Evolutionary conservation across 1,140 invertebrate genomes (phyloP).

Genomic region (Drosophila mauritiana): DNA sequence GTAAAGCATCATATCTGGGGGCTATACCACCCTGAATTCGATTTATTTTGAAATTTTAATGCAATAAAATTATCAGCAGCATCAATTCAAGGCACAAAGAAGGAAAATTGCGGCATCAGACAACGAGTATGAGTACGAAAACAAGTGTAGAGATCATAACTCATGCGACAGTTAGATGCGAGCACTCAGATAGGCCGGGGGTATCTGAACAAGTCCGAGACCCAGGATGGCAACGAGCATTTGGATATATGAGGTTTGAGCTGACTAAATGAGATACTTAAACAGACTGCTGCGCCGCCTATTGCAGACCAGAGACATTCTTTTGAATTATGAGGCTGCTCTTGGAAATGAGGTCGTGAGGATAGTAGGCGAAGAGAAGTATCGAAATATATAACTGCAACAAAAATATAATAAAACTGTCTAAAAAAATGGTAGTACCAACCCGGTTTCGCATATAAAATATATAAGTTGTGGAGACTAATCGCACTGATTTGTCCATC

Average conservation of each 20-base stretch:
- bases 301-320: slow-evolving; percentile 61
- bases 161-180: slow-evolving; percentile 71
- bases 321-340: slow-evolving; percentile 70
- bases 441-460: no score
- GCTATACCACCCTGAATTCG: slow-evolving; percentile 32
- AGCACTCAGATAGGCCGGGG: slow-evolving; percentile 54
- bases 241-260: slow-evolving; percentile 20
- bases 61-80: slow-evolving; percentile 73
- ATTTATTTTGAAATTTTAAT: slow-evolving; percentile 74
- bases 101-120: slow-evolving; percentile 8
- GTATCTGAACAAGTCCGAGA: slow-evolving; percentile 35
- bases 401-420: no score
- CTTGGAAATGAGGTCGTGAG: slow-evolving; percentile 20
- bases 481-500: slow-evolving; percentile 1
- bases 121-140: slow-evolving; percentile 18
- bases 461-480: no score
- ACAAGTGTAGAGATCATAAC: slow-evolving; percentile 45
- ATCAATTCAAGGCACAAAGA: slow-evolving; percentile 17
- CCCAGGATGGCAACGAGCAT: slow-evolving; percentile 3
- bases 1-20: slow-evolving; percentile 6
- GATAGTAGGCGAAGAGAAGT: neutral
- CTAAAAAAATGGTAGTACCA: no score
- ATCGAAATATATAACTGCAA: neutral
- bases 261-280: slow-evolving; percentile 54
- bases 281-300: slow-evolving; percentile 49